phyloP scores from a whole-genome alignment of 1,140 invertebrate genomes.

The Carcinoscorpius rotundicauda region DNA sequence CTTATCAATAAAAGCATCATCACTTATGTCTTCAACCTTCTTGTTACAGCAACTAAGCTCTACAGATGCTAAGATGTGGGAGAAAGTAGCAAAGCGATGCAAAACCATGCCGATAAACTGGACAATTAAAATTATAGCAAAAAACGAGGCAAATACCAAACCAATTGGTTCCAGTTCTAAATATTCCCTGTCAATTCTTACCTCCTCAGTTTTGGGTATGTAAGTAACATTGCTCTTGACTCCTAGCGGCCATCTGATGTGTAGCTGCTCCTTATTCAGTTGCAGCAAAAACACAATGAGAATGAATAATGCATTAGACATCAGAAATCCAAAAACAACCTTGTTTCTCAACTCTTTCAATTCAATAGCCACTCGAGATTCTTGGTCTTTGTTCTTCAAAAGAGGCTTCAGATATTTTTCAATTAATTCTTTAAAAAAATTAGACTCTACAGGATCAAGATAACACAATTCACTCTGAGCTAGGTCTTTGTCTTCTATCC shows the following conservation, averaged over 20 bases:
- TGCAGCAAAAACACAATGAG: constrained; percentile 28
- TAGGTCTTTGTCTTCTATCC: constrained; percentile 84
- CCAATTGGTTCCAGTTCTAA: constrained; percentile 30
- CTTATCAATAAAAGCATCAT: constrained; percentile 78
- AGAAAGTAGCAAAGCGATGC: constrained; percentile 74
- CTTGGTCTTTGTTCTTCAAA: constrained; percentile 25
- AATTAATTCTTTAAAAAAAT: constrained; percentile 89
- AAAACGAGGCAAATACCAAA: constrained; percentile 37
- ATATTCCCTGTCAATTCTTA: constrained; percentile 26
- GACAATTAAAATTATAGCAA: constrained; percentile 36
- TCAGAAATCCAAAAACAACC: constrained; percentile 28
- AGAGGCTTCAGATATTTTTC: constrained; percentile 28
- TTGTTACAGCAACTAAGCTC: constrained; percentile 67
- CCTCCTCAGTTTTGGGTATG: constrained; percentile 26
- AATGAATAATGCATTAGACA: constrained; percentile 28
- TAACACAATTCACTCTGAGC: constrained; percentile 81
- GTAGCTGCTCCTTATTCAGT: constrained; percentile 30
- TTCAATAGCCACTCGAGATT: constrained; percentile 23
- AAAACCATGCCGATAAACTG: constrained; percentile 40
- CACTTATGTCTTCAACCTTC: constrained; percentile 68
- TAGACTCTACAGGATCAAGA: constrained; percentile 52
- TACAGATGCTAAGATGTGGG: constrained; percentile 92
- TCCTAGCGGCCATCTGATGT: constrained; percentile 27
- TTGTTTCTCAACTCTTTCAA: constrained; percentile 28
- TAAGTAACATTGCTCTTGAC: constrained; percentile 24